These are phyloP conservation scores for Enteromius anoplus DNA, from an alignment of 2,797 vertebrate genomes.

Conservation along the genomic window DNA sequence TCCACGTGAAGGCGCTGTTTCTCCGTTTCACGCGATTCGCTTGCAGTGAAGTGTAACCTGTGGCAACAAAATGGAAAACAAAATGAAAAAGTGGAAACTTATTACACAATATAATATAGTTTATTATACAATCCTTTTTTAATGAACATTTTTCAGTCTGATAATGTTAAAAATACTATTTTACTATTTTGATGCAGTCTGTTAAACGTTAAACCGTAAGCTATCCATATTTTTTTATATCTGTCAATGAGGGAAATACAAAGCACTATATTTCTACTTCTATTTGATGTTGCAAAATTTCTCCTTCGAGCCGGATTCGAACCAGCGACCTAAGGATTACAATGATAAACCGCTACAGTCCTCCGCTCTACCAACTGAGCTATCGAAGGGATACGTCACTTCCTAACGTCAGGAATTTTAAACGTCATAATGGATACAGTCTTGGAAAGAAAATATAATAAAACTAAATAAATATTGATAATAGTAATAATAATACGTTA, in stretches of 20 bases:
- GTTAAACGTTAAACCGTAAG: background rate
- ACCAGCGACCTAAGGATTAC: constrained; percentile 60
- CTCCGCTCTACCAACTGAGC: constrained; percentile 57
- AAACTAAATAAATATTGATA: no score
- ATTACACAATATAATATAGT: no score
- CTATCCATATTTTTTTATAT: background rate
- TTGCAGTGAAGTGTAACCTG: background rate
- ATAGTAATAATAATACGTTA: no score
- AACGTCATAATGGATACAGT: background rate
- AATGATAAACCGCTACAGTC: constrained; percentile 41
- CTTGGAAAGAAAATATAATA: background rate
- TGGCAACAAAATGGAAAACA: background rate
- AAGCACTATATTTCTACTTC: no score
- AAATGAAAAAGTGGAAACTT: no score
- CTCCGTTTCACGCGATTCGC: background rate
- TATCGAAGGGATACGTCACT: constrained; percentile 45
- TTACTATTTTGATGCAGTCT: background rate
- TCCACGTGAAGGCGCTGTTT: background rate
- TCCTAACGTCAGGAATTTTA: rapidly evolving
- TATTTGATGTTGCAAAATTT: rapidly evolving
- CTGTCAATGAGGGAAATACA: background rate
- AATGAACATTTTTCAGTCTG: no score
- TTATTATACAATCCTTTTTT: no score
- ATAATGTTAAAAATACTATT: no score
- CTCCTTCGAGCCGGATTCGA: constrained; percentile 60